Base-by-base conservation (phyloP, 2,888 invertebrate species). In the Amblyteles armatorius region DNA sequence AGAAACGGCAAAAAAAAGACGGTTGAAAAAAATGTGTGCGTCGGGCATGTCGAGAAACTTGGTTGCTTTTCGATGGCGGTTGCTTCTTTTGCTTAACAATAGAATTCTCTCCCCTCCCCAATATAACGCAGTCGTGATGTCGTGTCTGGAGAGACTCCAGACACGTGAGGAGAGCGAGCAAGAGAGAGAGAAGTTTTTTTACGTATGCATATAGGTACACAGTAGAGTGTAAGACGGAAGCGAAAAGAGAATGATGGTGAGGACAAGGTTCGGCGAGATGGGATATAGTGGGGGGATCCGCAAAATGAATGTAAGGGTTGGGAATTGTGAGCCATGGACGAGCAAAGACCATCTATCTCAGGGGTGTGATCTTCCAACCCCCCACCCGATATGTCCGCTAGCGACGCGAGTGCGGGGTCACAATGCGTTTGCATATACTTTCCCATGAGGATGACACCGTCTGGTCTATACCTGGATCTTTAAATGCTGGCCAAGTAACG, bases 371-470 rank as follows among this genome's bases (percentile, higher is more conserved):
- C 92, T 93, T 90, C 87, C 88, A 87, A 81, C 88, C 84, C 72
- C 72, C 79, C 79, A 74, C 86, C 87, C 73, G 55, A 52, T 71
- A 65, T 16, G 73, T 82, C 77, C 57, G 77, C 67, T 67, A 68
- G 36, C 6, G 55, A 80, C 76, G 29, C 22, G 77, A 68, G 86
- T 84, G 87, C 88, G 88, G 92, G 92, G 92, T 92, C 92, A 93
- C 93, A 93, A 93, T 93, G 92, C 52, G 91, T 93, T 93, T 94
- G 93, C 94, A 94, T 94, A 93, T 87, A 93, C 90, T 93, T 94
- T 94, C 94, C 94, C 94, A 94, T 93, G 93, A 93, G 93, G 93
- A 93, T 93, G 93, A 94, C 93, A 94, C 93, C 92, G 91, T 87
- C 87, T 90, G 90, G 90, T 85, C 88, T 88, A 89, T 93, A 93